Conservation (phyloP, 2,113 vertebrate species). For the Eclectus roratus region DNA sequence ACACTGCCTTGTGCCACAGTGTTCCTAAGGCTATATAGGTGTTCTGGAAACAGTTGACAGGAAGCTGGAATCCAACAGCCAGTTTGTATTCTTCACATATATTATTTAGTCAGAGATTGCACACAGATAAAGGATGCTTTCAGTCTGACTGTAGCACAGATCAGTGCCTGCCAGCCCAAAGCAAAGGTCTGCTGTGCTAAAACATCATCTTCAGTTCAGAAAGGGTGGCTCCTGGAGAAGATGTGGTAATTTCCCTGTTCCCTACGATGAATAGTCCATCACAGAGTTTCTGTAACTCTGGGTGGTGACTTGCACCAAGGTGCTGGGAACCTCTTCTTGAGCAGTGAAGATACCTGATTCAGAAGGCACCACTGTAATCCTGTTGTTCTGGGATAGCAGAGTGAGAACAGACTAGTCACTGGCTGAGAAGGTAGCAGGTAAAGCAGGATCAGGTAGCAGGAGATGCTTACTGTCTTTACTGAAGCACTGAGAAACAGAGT, state of each 20-base stretch:
- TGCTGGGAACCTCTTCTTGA: neutral
- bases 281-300: neutral
- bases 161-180: neutral
- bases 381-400: neutral
- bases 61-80: neutral
- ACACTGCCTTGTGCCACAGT: neutral
- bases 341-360: neutral
- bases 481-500: neutral
- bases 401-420: neutral
- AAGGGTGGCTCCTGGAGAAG: neutral
- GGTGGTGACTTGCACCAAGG: neutral
- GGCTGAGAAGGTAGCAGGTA: neutral
- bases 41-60: neutral
- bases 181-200: neutral
- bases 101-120: neutral
- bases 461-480: neutral
- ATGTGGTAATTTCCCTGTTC: neutral
- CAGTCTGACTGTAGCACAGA: neutral
- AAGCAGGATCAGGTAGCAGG: neutral
- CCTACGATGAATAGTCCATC: neutral
- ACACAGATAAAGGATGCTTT: neutral
- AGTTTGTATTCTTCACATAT: fast-evolving
- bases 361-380: neutral
- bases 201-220: neutral
- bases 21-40: neutral